A percentile compares a stretch with the other conserved stretches of the same genome.
phyloP scores from a whole-genome alignment of 2,797 vertebrate genomes.

The Chromobotia macracanthus region DNA sequence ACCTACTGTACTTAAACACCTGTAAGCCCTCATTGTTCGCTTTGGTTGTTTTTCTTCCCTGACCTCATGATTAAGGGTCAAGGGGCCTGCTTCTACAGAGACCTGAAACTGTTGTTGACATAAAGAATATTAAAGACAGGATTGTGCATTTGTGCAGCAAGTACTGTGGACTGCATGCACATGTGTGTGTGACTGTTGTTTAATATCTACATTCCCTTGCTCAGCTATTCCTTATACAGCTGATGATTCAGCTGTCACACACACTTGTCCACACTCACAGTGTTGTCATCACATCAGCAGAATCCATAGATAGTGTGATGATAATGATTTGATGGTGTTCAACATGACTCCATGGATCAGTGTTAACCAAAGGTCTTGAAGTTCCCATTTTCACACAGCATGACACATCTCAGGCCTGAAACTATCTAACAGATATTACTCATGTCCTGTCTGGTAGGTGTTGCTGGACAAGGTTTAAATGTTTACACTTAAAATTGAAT shows the following conservation, averaged over 20 bases:
- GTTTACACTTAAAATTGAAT: neutral
- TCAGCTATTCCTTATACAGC: slow-evolving; percentile 76
- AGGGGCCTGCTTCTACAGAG: slow-evolving; percentile 16
- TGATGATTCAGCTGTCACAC: slow-evolving; percentile 77
- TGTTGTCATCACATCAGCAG: slow-evolving; percentile 64
- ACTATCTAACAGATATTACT: neutral
- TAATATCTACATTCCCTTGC: slow-evolving; percentile 72
- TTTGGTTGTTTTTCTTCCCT: slow-evolving; percentile 1
- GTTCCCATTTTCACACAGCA: neutral
- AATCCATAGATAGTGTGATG: slow-evolving; percentile 53
- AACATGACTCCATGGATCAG: neutral
- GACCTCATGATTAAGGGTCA: slow-evolving; percentile 40
- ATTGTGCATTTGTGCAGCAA: slow-evolving; percentile 36
- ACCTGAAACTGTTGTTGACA: neutral
- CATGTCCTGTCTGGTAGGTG: slow-evolving; percentile 1
- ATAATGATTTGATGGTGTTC: slow-evolving; percentile 68
- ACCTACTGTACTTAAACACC: slow-evolving; percentile 24
- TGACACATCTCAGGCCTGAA: neutral
- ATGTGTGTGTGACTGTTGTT: slow-evolving; percentile 52
- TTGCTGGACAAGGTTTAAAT: neutral
- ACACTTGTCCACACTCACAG: slow-evolving; percentile 71
- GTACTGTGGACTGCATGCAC: slow-evolving; percentile 1
- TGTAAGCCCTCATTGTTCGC: neutral
- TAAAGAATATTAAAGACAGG: slow-evolving; percentile 50
- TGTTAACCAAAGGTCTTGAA: neutral